Evolutionary conservation across 2,888 invertebrate species (phyloP).

Genomic region (Amitus sp.): DNA sequence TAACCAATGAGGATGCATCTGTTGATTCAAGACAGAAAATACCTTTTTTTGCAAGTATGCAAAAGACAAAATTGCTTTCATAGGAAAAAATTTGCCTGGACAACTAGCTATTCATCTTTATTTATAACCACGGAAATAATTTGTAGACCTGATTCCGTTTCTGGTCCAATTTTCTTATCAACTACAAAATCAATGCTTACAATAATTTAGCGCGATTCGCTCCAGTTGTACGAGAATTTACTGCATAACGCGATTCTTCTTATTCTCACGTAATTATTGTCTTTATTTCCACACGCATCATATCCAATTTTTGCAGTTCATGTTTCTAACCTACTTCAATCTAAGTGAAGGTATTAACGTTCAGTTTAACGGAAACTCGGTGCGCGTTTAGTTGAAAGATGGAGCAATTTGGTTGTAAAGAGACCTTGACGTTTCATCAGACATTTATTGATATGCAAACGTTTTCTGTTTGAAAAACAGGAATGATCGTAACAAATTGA

Average conservation of each 20-base stretch:
- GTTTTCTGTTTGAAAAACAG: too few relatives aligned
- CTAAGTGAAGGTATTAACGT: neutral
- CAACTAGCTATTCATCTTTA: constrained; percentile 8
- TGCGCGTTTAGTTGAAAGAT: too few relatives aligned
- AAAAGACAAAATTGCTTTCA: too few relatives aligned
- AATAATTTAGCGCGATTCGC: constrained; percentile 3
- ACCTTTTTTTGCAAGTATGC: too few relatives aligned
- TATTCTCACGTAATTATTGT: neutral
- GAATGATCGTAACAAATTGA: too few relatives aligned
- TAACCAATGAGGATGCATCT: too few relatives aligned
- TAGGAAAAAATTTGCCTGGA: too few relatives aligned
- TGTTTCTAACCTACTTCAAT: neutral
- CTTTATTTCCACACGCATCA: neutral
- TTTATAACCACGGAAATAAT: constrained; percentile 8
- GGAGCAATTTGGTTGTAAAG: too few relatives aligned
- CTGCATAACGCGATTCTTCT: neutral
- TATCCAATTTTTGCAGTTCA: neutral
- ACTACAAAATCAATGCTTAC: neutral
- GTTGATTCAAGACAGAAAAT: too few relatives aligned
- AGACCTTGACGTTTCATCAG: too few relatives aligned
- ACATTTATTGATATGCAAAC: too few relatives aligned
- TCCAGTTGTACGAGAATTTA: neutral
- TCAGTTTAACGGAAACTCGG: neutral
- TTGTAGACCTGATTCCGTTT: constrained; percentile 3
- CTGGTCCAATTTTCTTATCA: constrained; percentile 7